Base-by-base conservation (phyloP, 2,888 invertebrate genomes). In the Athalia rosae region DNA sequence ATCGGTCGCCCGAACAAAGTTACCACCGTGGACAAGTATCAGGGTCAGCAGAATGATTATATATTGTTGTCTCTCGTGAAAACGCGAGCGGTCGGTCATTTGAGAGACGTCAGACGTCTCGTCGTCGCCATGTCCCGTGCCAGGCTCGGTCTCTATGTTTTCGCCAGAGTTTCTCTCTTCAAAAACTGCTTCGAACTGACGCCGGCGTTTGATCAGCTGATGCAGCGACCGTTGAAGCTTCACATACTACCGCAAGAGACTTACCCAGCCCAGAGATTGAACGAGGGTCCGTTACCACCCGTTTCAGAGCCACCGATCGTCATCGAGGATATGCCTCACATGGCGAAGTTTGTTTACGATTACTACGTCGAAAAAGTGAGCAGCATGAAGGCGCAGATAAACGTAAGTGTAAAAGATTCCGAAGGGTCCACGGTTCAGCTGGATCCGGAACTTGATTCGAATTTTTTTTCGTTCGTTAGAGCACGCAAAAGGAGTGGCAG, bases 1-100 rank as follows among this genome's bases (percentile, higher is more conserved):
- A 98, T 99, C 83, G 99, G 99, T 15, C 92, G 95, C 85, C 98
- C 98, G 0, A 94, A 96, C 83, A 98, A 98, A 92, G 94, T 97
- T 45, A 96, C 97, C 0, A 99, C 99, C 0, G 99, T 99, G 15
- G 99, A 99, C 91, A 99, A 99, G 89, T 99, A 98, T 90, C 99
- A 99, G 89, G 99, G 99, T 78, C 99, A 99, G 88, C 99, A 99
- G 91, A 99, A 99, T 90, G 99, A 99, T 91, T 98, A 97, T 87
- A 98, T 99, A 79, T 92, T 99, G 13, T 92, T 99, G 69, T 99
- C 99, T 0, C 91, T 99, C 66, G 99, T 99, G 41, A 93, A 99
- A 80, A 99, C 99, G 0, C 95, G 95, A 87, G 97, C 98, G 0
- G 99, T 99, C n/a, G 99, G 99, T 56, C 99, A 99, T 92, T 92